phyloP scores from a whole-genome alignment of 2,113 vertebrate species.

The Arvicanthis niloticus region DNA sequence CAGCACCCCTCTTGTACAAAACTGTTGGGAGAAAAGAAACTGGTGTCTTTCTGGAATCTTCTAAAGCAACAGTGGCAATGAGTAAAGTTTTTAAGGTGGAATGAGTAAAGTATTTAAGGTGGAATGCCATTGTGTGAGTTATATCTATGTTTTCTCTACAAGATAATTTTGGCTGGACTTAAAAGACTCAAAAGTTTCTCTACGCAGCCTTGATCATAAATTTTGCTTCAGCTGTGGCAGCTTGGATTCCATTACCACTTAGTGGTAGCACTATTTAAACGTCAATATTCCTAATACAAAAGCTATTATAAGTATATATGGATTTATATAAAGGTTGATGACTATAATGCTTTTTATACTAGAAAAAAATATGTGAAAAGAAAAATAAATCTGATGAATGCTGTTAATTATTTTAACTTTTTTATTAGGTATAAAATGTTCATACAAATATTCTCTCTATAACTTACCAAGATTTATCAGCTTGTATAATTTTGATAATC shows the following conservation, averaged over 20 bases:
- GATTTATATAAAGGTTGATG: constrained; percentile 85
- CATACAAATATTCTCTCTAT: constrained; percentile 85
- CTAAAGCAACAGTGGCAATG: neutral
- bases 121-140: neutral
- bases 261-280: constrained; percentile 77
- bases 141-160: constrained; percentile 1
- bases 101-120: constrained; percentile 36
- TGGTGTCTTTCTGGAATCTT: neutral
- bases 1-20: constrained; percentile 6
- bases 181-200: constrained; percentile 62
- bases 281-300: constrained; percentile 81
- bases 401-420: constrained; percentile 88
- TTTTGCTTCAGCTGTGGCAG: constrained; percentile 75
- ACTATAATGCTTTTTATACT: constrained; percentile 85
- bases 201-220: constrained; percentile 60
- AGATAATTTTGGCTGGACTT: constrained; percentile 70
- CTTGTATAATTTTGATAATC: constrained; percentile 88
- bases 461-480: constrained; percentile 87
- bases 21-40: constrained; percentile 57
- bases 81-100: constrained; percentile 46
- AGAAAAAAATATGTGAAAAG: constrained; percentile 63
- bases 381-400: constrained; percentile 84
- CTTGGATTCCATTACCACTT: constrained; percentile 60
- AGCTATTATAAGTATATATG: constrained; percentile 79
- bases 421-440: constrained; percentile 87